Evolutionary conservation across 1,140 invertebrate species (phyloP), one percentile per base, ranked within the genome.

Genomic region (Tetranychus urticae): DNA sequence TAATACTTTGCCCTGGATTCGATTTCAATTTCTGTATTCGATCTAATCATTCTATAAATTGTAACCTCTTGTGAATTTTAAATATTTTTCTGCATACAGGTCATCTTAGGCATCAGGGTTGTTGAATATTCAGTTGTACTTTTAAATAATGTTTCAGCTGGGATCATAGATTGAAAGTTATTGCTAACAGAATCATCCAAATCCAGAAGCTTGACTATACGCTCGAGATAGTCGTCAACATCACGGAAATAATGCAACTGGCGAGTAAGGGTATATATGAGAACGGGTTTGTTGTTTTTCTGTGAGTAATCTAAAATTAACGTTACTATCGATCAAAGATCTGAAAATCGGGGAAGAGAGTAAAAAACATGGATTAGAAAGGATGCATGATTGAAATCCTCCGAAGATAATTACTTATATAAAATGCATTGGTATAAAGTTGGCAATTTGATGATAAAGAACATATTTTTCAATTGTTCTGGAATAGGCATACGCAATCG

Each of bases 401-500:
- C 10, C 39, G 10, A 42, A 5, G 39, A 6, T 42, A 42, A 52
- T 23, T 52, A 52, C 50, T 52, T 52, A 52, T 82, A 64, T 35
- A 12, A 68, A 45, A 42, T 63, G 52, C 31, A 56, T 39, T 33
- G 66, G 68, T 10, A 55, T 66, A 33, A 42, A 45, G 37, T 63
- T 60, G 14, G 67, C 59, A 1, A 85, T 69, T 66, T 78, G 77
- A 65, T 81, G 82, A 61, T 76, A 76, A 39, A 73, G 70, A 1
- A 79, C 75, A 61, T 81, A 76, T 64, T 77, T 80, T 64, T 88
- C 85, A 36, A 91, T 80, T 63, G 82, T 78, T 62, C 87, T 74
- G 69, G 83, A 84, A 65, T 85, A 83, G 54, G 82, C 82, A 73
- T 92, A 84, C 1, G 84, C 85, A 35, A 89, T 84, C 63, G 85